Conservation (phyloP, 92 coral and sea anemone genomes). For the Zoanthus sociatus region DNA sequence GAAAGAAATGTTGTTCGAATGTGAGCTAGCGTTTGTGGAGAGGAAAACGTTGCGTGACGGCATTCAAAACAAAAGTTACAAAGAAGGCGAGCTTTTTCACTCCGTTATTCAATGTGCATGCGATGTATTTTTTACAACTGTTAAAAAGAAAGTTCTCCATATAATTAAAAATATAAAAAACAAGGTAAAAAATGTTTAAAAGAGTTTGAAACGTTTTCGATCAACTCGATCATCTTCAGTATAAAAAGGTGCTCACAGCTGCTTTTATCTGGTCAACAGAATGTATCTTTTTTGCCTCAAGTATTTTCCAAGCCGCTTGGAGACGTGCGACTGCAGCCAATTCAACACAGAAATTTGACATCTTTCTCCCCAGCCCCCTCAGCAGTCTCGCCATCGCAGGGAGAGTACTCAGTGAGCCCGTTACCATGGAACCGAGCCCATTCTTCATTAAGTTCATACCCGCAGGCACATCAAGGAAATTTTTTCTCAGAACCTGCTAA, state of each 20-base stretch:
- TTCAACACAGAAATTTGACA: conserved; percentile 78
- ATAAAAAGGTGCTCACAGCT: no score
- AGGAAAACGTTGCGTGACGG: background rate
- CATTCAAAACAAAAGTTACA: no score
- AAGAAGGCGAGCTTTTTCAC: background rate
- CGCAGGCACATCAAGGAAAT: conserved; percentile 70
- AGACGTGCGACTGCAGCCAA: conserved; percentile 86
- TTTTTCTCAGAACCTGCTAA: conserved; percentile 77
- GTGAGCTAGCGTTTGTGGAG: background rate
- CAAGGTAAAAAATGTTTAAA: no score
- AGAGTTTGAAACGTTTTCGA: no score
- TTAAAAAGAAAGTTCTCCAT: no score
- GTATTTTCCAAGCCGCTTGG: conserved; percentile 75
- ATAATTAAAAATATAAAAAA: no score
- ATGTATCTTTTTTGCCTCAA: conserved; percentile 66
- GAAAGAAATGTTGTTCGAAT: no score
- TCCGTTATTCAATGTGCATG: background rate
- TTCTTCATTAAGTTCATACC: conserved; percentile 57
- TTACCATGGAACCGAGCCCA: conserved; percentile 69
- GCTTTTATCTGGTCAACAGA: conserved; percentile 48
- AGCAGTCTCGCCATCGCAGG: conserved; percentile 71
- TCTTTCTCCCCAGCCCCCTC: conserved; percentile 70
- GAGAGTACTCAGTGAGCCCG: conserved; percentile 62
- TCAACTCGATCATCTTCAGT: no score
- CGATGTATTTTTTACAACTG: background rate